Base-by-base conservation (phyloP, 2,888 invertebrate genomes). In the Leptinotarsa rubiginosa region DNA sequence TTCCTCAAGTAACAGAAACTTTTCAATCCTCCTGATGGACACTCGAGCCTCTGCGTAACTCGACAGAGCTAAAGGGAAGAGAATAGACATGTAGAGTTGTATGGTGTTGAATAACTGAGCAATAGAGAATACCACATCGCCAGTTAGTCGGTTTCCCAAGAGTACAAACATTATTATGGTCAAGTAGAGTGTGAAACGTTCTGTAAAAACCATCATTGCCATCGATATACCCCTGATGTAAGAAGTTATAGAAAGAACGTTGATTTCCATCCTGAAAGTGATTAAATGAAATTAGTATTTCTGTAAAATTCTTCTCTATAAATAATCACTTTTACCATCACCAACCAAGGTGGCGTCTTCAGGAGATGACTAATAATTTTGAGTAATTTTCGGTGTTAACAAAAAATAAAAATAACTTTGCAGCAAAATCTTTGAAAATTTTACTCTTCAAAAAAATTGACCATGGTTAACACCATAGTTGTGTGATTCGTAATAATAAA, bases 111-210 rank as follows among this genome's bases (percentile, higher is more conserved):
- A 94, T 85, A 94, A 93, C 83, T 94, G 94, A 4, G 95, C 93
- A 83, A 94, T 89, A 0, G 95, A 92, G 86, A 95, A 95, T 0
- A 94, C 93, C 83, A 93, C 91, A 72, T 92, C 92, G 0, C 92
- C 90, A 12, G 88, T 87, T 78, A 90, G 84, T n/a, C 75, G 78
- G 73, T 89, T 83, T 18, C 93, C 95, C 80, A 92, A 88, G 3
- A 96, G 88, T 15, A 94, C 93, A 84, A 93, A 96, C 1, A 94
- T 91, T 65, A 95, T 89, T 70, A 97, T 90, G 3, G 96, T 95
- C 76, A 95, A 91, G 85, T 94, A 96, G 13, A 97, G 89, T 2
- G 96, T 94, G 67, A 96, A 91, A 78, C 97, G 92, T 84, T 96
- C 95, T 0, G 96, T 95, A 85, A 96, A 96, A 65, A 97, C 93